Conservation (phyloP, 2,113 vertebrate genomes). For the Pelecanus crispus region DNA sequence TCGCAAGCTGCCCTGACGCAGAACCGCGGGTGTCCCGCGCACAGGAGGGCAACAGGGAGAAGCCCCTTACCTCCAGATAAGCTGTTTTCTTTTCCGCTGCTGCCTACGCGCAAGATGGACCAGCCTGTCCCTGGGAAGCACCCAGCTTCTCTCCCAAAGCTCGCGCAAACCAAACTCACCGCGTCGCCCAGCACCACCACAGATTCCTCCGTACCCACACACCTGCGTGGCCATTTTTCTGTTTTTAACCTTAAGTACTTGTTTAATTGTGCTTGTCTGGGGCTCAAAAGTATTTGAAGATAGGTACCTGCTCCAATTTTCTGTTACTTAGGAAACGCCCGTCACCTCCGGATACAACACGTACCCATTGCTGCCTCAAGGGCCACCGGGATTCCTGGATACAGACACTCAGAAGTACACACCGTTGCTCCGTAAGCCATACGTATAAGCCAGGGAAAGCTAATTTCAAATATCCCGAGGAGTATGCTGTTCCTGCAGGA, state of each 20-base stretch:
- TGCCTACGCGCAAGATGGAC: neutral
- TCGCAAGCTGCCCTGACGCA: rapidly evolving
- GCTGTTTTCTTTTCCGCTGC: neutral
- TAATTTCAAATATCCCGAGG: neutral
- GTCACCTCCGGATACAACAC: neutral
- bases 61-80: neutral
- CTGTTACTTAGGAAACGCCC: neutral
- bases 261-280: neutral
- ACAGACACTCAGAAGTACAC: rapidly evolving
- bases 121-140: neutral
- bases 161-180: rapidly evolving
- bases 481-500: neutral
- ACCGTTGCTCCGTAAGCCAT: rapidly evolving
- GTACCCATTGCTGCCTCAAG: rapidly evolving
- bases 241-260: neutral
- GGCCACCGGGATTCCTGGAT: neutral
- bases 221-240: rapidly evolving
- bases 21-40: rapidly evolving
- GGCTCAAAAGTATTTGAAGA: neutral
- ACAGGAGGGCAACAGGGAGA: neutral
- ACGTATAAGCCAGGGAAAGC: neutral
- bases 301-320: neutral
- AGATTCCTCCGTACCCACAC: neutral
- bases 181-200: too few relatives aligned
- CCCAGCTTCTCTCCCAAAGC: neutral